phyloP scores from a whole-genome alignment of 64 coral and sea anemone species.

The Montipora cactus region DNA sequence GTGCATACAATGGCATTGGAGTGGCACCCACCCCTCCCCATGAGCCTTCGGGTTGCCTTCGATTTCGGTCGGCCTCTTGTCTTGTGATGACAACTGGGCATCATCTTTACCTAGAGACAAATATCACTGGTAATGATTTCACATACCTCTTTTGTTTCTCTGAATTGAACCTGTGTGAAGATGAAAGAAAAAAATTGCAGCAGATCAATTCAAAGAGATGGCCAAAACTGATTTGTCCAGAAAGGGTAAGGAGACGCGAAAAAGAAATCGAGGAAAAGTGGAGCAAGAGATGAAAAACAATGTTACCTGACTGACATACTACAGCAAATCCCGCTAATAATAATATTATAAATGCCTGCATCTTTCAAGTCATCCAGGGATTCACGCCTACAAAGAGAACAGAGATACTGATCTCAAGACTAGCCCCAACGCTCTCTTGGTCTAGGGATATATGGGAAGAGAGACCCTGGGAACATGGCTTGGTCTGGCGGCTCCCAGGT shows the following conservation, averaged over 20 bases:
- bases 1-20: too few relatives aligned
- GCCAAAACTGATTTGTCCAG: not conserved
- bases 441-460: too few relatives aligned
- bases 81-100: too few relatives aligned
- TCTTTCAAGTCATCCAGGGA: conserved; percentile 42
- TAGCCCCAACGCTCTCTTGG: too few relatives aligned
- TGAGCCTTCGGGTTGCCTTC: too few relatives aligned
- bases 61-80: too few relatives aligned
- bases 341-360: conserved; percentile 31
- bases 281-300: not conserved
- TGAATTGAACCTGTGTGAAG: conserved; percentile 24
- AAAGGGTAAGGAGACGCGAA: not conserved
- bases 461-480: too few relatives aligned
- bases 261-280: not conserved
- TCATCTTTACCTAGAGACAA: not conserved
- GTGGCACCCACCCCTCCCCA: too few relatives aligned
- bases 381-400: not conserved
- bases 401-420: not conserved
- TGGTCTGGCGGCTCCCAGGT: too few relatives aligned
- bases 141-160: conserved; percentile 53
- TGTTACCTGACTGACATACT: conserved; percentile 16
- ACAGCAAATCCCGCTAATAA: conserved; percentile 6
- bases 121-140: not conserved
- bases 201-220: not conserved
- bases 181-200: not conserved